Evolutionary conservation across 2,888 invertebrate genomes (phyloP), one percentile per base, ranked within the genome.

Genomic region (Tetrapedia diversipes): DNA sequence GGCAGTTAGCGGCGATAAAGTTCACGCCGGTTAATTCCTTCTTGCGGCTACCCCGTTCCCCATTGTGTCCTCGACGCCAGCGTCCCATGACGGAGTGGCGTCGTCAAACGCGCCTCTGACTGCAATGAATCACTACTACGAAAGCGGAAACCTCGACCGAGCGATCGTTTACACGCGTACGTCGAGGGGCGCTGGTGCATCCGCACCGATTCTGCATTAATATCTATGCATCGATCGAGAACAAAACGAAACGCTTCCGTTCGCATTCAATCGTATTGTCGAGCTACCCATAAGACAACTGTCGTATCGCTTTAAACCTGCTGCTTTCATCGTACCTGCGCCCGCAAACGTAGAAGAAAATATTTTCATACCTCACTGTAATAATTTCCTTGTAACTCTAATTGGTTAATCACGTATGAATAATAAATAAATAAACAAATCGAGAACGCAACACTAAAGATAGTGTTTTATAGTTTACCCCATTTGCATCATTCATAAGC

Each of bases 1-100:
- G 43, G n/a, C 37, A 27, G 56, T 74, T 79, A 47, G 22, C 41
- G 22, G 29, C 56, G 69, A 65, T 60, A 65, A 66, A 76, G 71
- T 77, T 71, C 57, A 45, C 53, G 74, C 37, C 51, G 65, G 71
- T 77, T 82, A 74, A 71, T 68, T 72, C 71, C 71, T 71, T 82
- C 77, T 63, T 57, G 68, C 56, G 49, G 61, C 49, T 32, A 41
- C 70, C 41, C 79, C 66, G 74, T 51, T 61, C 70, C 16, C 80
- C 80, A 82, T 82, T 82, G 83, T 82, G 83, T 82, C 60, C 72
- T 66, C 64, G 66, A 24, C 67, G 53, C 54, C 51, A 56, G 47
- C 43, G 56, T 51, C 19, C 72, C 79, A 51, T 64, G 81, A 81
- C 74, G 68, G n/a, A 63, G 79, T 67, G 60, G 65, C 53, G 39